Evolutionary conservation across 1,140 invertebrate species (phyloP), one percentile per base, ranked within the genome.

Genomic region (Zaprionus tsacasi): DNA sequence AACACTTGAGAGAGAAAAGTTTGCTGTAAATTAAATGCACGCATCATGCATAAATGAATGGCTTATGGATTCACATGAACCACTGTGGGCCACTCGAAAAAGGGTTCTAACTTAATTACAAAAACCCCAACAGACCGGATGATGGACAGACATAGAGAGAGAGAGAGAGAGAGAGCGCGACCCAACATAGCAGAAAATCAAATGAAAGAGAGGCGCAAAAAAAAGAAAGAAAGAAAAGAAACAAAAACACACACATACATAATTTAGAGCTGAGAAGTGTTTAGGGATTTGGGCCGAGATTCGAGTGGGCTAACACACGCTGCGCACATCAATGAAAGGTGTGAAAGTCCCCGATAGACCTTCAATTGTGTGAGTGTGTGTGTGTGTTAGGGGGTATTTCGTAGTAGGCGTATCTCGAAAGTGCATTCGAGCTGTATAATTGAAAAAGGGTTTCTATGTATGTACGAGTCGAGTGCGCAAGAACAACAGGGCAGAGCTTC

Each of bases 381-480:
- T n/a, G n/a, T 4, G 4, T 2, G 25, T 27, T 4, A 4, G 25
- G 27, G 27, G 27, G 1, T 5, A 3, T 5, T 6, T 30, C 27
- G 27, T 5, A 30, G 50, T 54, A 50, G 68, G 50, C 50, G 63
- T 36, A 43, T 17, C 52, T 60, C 38, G 74, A 68, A 89, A 76
- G 64, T 76, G 79, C 79, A 88, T 74, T 87, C 58, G 82, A 82
- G 87, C 75, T 80, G 65, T 74, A 81, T 91, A 90, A 91, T 91
- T 91, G 80, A 91, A 91, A 82, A 89, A 81, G 78, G 87, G 73
- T 74, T 69, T 77, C 60, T 55, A 48, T 72, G 74, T 78, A 70
- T 64, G 35, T 75, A 70, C 67, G 35, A 66, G 36, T 15, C 25
- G n/a, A 38, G 54, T 35, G 55, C 40, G 36, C 55, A 65, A 61